phyloP scores from a whole-genome alignment of 1,140 invertebrate species.

The Drosophila yakuba region DNA sequence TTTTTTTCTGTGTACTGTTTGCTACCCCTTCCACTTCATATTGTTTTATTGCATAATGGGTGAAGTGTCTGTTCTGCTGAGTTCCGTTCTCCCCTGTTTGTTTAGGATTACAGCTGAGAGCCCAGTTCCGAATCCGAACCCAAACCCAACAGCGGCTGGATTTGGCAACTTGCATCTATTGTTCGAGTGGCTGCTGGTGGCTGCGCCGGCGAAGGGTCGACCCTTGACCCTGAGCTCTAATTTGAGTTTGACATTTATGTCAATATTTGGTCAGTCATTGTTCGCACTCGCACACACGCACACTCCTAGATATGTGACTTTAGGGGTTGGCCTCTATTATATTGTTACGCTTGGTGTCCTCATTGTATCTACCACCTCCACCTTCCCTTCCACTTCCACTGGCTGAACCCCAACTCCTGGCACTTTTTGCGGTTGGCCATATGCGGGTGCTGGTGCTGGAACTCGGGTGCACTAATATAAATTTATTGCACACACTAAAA shows the following conservation, averaged over 20 bases:
- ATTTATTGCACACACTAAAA: conserved; percentile 82
- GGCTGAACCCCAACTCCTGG: background rate
- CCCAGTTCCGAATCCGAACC: background rate
- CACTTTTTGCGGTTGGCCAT: conserved; percentile 38
- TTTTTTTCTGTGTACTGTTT: conserved; percentile 4
- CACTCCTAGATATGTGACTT: background rate
- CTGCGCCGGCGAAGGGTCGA: conserved; percentile 33
- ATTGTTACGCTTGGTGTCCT: conserved; percentile 79
- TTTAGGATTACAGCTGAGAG: conserved; percentile 65
- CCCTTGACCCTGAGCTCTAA: conserved; percentile 84
- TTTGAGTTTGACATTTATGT: conserved; percentile 84
- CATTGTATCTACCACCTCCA: conserved; percentile 37
- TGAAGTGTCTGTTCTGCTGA: conserved; percentile 58
- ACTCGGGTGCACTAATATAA: conserved; percentile 65
- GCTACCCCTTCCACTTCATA: conserved; percentile 15
- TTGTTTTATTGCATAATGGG: conserved; percentile 81
- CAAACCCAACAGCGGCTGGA: conserved; percentile 32
- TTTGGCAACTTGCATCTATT: conserved; percentile 64
- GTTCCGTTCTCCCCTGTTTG: conserved; percentile 63
- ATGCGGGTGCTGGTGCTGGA: conserved; percentile 64
- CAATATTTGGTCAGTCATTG: conserved; percentile 84
- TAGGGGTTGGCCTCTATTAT: conserved; percentile 57
- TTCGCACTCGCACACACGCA: conserved; percentile 55
- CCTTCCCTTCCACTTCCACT: background rate
- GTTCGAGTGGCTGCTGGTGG: conserved; percentile 28